A percentile compares a stretch with the other conserved stretches of the same genome.
Conservation (phyloP, 2,797 vertebrate species). For the Anniella stebbinsi region DNA sequence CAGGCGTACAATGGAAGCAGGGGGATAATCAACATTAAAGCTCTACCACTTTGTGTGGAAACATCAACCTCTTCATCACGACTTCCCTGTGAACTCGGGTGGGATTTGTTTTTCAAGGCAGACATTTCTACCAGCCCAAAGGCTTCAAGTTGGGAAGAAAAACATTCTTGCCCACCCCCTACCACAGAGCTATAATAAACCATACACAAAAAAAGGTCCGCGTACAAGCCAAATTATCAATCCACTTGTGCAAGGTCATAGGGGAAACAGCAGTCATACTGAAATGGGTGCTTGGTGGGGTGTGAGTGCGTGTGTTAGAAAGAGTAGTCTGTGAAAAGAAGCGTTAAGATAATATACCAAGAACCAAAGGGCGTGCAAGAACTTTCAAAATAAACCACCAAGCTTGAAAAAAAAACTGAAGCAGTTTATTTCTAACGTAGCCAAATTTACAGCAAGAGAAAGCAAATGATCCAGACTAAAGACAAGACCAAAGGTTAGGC, state of each 20-base stretch:
- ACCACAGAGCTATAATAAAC: not conserved
- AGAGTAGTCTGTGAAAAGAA: not conserved
- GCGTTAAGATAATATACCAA: constrained; percentile 53
- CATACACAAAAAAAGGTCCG: not conserved
- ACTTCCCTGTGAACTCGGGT: not conserved
- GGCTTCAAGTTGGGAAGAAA: not conserved
- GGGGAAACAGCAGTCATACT: constrained; percentile 28
- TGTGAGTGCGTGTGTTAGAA: constrained; percentile 25
- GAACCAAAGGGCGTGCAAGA: constrained; percentile 61
- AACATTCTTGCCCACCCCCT: not conserved
- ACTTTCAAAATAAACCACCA: constrained; percentile 40
- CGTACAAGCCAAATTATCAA: not conserved
- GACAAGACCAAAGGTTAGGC: constrained; percentile 63
- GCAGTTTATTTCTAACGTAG: constrained; percentile 51
- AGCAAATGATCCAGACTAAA: constrained; percentile 45
- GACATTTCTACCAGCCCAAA: not conserved
- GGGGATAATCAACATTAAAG: not conserved
- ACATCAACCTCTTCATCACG: not conserved
- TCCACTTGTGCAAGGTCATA: not conserved
- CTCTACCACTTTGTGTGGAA: not conserved
- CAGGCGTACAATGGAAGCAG: not conserved
- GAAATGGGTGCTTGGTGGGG: constrained; percentile 13
- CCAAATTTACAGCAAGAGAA: constrained; percentile 35
- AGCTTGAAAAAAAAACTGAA: constrained; percentile 43
- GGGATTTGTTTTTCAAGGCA: not conserved